phyloP scores from a whole-genome alignment of 2,797 vertebrate species.

The Squalus acanthias region DNA sequence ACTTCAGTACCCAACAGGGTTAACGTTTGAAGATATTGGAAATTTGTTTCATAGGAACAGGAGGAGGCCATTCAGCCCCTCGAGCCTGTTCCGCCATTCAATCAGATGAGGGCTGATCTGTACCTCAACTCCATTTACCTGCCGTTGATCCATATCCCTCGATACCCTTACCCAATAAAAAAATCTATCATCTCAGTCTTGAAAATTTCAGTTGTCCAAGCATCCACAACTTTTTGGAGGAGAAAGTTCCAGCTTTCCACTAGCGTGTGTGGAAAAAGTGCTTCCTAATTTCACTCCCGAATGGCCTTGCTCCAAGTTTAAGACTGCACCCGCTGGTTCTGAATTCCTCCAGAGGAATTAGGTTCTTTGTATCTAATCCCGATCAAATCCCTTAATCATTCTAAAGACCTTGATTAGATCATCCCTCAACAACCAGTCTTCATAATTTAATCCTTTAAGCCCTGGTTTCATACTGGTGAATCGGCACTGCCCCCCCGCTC shows the following conservation, averaged over 20 bases:
- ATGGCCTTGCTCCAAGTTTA: background rate
- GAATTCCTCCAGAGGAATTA: background rate
- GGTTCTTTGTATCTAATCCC: background rate
- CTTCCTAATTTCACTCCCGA: background rate
- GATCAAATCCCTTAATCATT: background rate
- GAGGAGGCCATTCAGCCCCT: background rate
- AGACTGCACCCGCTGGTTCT: background rate
- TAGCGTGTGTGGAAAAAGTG: background rate
- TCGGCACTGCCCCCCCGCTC: background rate
- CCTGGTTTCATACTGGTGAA: background rate
- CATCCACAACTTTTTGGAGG: too few species aligned
- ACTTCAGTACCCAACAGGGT: too few species aligned
- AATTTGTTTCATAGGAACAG: background rate
- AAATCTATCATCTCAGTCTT: background rate
- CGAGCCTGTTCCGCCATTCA: background rate
- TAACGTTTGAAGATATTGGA: too few species aligned
- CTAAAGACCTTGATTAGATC: background rate
- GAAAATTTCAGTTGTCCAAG: background rate
- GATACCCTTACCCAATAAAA: background rate
- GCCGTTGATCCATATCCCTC: background rate
- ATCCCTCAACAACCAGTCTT: background rate
- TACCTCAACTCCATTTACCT: background rate
- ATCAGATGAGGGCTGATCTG: background rate
- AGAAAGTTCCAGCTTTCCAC: background rate
- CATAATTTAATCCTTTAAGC: background rate